Evolutionary conservation across 35 echinoderm and acorn worm genomes (phyloP).

Genomic region (Nesometra sesokonis): DNA sequence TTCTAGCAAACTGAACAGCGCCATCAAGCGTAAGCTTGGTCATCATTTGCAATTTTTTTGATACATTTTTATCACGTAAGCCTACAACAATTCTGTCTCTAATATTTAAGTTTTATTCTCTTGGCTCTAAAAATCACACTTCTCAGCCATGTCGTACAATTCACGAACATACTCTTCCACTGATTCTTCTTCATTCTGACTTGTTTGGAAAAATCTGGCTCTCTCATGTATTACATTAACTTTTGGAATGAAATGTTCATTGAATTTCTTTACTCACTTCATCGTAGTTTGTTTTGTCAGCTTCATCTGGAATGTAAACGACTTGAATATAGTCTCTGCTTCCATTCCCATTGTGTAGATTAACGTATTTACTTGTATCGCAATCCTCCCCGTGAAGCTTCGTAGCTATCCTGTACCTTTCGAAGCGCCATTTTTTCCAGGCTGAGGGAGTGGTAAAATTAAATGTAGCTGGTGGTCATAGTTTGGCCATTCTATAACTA

Average conservation of each 20-base stretch:
- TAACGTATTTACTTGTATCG: neutral
- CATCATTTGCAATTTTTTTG: neutral
- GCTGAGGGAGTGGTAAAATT: neutral
- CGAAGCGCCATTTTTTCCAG: neutral
- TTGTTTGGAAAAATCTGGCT: neutral
- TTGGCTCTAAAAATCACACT: neutral
- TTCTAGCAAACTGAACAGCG: neutral
- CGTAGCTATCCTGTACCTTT: neutral
- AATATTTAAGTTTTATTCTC: neutral
- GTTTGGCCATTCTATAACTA: too few relatives aligned
- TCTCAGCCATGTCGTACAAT: neutral
- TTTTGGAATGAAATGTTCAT: neutral
- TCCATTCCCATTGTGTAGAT: neutral
- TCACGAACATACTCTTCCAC: neutral
- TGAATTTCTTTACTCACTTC: neutral
- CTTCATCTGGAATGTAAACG: neutral
- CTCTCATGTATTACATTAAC: neutral
- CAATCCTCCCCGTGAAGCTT: neutral
- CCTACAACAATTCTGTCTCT: neutral
- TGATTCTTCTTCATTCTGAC: neutral
- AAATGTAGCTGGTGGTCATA: too few relatives aligned
- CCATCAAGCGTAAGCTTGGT: neutral
- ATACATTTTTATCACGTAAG: neutral
- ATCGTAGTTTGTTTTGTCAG: neutral
- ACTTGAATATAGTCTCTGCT: neutral